These are phyloP conservation scores for Lycophotia porphyrea DNA, from an alignment of 2,888 invertebrate species.

Conservation along the genomic window DNA sequence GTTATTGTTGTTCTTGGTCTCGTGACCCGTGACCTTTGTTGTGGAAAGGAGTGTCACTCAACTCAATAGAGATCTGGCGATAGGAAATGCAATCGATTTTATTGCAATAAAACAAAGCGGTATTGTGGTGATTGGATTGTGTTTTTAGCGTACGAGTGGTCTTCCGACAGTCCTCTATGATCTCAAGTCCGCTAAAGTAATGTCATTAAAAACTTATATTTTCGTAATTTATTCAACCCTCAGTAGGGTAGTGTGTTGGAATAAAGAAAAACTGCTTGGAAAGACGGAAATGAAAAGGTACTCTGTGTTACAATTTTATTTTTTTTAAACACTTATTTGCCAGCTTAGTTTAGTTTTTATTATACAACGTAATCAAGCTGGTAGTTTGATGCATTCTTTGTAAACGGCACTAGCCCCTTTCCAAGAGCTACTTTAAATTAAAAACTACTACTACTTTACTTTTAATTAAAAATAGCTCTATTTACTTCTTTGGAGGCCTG, in stretches of 20 bases:
- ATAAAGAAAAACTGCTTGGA: not conserved
- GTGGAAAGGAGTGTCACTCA: not conserved
- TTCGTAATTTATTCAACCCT: not conserved
- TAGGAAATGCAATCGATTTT: slow-evolving; percentile 12
- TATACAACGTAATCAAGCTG: not conserved
- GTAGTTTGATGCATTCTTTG: not conserved
- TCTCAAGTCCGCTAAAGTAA: not conserved
- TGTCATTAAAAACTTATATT: not conserved
- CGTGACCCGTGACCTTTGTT: no score
- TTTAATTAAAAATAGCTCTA: no score
- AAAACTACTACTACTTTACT: no score
- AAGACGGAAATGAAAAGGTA: not conserved
- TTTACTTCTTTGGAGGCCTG: not conserved
- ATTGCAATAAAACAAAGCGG: slow-evolving; percentile 22
- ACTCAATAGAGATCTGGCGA: not conserved
- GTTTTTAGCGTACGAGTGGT: not conserved
- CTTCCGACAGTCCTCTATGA: not conserved
- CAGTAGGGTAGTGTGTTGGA: not conserved
- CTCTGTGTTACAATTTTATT: not conserved
- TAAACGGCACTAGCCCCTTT: no score
- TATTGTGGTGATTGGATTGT: slow-evolving; percentile 15
- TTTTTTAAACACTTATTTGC: not conserved
- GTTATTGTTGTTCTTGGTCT: not conserved
- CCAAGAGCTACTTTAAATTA: no score
- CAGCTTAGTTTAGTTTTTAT: not conserved